Evolutionary conservation across 2,888 invertebrate genomes (phyloP), one percentile per base, ranked within the genome.

Genomic region (Acleris emargana): DNA sequence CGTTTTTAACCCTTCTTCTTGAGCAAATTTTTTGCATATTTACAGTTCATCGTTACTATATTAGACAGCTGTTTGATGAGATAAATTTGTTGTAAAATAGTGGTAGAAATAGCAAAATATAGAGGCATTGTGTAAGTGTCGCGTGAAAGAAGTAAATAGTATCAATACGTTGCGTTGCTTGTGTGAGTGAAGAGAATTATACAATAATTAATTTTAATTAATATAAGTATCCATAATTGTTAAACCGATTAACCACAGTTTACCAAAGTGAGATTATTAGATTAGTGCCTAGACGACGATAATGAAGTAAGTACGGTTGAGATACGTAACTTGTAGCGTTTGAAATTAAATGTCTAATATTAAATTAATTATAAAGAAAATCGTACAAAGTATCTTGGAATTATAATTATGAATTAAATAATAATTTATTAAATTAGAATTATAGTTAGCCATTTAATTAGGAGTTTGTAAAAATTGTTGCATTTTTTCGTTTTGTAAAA

Each of bases 191-290:
- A 52, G 64, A 55, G 54, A 52, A 50, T 60, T 58, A 32, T 62
- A 57, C 32, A 55, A 42, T 69, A 47, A 61, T 53, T 49, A 50
- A 42, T 71, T 57, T 66, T 64, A 47, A 62, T 67, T 58, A 25
- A 47, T 69, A 64, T 67, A 60, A 71, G 67, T 69, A 69, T 72
- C 62, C 70, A 73, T 72, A 74, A 71, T 77, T 76, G 73, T 74
- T 70, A 76, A 75, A 86, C 86, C 81, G 83, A 87, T 87, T 89
- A 90, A 93, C 93, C 93, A 93, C 93, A 93, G 93, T 93, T 91
- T 93, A 93, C 93, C 93, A 93, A 93, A 93, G 93, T 93, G 93
- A 93, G 93, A 93, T 93, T 93, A 93, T 92, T 93, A 92, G 89
- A 76, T 67, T 79, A 84, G 80, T 76, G 76, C 67, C 66, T 55